phyloP scores from a whole-genome alignment of 2,113 vertebrate species.

The Erythrocercus mccallii region DNA sequence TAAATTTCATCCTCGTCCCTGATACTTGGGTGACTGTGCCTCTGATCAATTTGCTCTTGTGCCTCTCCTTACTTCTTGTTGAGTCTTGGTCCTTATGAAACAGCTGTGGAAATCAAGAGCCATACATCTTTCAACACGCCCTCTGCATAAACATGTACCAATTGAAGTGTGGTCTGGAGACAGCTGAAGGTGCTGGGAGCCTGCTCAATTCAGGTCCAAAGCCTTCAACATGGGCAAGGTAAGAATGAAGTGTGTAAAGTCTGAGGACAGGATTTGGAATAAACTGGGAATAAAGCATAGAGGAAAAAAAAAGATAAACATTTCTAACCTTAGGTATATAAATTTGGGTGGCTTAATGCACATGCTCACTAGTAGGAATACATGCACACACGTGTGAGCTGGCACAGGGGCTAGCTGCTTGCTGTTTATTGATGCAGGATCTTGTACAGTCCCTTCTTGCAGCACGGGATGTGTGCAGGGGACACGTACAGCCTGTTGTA shows the following conservation, averaged over 20 bases:
- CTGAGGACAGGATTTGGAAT: background rate
- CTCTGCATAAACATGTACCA: background rate
- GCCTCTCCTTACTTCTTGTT: background rate
- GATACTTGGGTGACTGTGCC: background rate
- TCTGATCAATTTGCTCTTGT: background rate
- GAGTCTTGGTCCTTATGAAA: background rate
- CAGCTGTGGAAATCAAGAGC: background rate
- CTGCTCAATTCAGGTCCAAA: background rate
- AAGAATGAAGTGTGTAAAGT: background rate
- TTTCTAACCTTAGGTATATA: background rate
- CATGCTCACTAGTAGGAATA: background rate
- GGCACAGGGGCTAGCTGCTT: background rate
- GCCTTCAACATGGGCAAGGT: background rate
- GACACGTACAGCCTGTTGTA: rapidly evolving
- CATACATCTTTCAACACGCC: background rate
- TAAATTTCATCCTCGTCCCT: background rate
- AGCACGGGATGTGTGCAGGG: rapidly evolving
- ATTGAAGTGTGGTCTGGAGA: background rate
- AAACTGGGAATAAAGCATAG: background rate
- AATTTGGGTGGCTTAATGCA: background rate
- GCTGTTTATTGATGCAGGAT: background rate
- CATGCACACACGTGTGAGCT: background rate
- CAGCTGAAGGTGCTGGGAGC: background rate
- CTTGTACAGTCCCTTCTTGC: background rate
- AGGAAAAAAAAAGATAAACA: background rate